Evolutionary conservation across 2,113 vertebrate genomes (phyloP).

Genomic region (Egretta garzetta): DNA sequence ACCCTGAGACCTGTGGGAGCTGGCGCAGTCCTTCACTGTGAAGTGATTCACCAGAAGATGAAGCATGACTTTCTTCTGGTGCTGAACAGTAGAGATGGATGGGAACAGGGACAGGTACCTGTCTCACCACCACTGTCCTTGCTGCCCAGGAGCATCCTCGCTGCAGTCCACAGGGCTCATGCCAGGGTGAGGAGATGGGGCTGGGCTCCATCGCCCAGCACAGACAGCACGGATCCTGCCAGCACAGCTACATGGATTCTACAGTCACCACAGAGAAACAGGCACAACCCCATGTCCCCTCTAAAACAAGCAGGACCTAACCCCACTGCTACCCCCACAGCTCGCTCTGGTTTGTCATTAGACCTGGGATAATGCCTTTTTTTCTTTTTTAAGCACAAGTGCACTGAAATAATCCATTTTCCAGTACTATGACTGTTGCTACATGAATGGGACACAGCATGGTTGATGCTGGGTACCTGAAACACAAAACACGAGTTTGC

Average conservation of each 20-base stretch:
- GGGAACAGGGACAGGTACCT: neutral
- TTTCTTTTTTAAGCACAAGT: neutral
- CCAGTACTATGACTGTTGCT: neutral
- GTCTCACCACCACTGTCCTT: neutral
- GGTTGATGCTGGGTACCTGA: neutral
- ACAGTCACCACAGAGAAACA: neutral
- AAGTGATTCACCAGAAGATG: neutral
- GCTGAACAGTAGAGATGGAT: neutral
- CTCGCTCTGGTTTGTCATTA: neutral
- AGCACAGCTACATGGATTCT: neutral
- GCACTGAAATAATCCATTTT: neutral
- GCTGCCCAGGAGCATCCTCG: neutral
- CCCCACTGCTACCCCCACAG: neutral
- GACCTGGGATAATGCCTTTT: neutral
- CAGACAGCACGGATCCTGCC: neutral
- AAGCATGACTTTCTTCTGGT: neutral
- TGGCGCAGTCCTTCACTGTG: neutral
- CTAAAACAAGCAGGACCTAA: neutral
- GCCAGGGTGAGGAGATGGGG: neutral
- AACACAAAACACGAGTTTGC: neutral
- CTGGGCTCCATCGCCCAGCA: neutral
- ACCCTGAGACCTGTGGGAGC: neutral
- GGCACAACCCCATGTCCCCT: neutral
- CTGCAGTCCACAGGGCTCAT: rapidly evolving
- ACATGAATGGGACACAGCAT: neutral